Conservation (phyloP, 2,113 vertebrate genomes). For the Elgaria multicarinata region DNA sequence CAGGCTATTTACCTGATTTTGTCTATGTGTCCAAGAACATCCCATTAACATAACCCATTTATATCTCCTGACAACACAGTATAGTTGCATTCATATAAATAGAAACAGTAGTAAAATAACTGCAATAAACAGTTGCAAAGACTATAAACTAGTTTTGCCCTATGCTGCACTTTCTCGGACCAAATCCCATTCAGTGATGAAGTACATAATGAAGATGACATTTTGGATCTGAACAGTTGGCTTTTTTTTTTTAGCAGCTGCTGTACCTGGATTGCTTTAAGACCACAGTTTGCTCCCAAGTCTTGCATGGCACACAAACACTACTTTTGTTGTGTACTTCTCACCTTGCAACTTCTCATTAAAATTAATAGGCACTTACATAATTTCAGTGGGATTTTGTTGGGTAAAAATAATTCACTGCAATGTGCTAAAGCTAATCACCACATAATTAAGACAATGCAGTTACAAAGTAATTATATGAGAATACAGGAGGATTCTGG, state of each 20-base stretch:
- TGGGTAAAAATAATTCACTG: slow-evolving; percentile 24
- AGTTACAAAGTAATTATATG: slow-evolving; percentile 10
- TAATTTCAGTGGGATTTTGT: slow-evolving; percentile 35
- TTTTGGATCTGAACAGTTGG: not conserved
- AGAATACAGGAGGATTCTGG: not conserved
- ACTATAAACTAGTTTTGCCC: not conserved
- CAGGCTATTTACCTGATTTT: not conserved
- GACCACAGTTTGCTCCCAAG: not conserved
- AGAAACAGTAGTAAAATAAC: not conserved
- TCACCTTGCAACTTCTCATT: slow-evolving; percentile 9
- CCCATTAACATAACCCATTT: not conserved
- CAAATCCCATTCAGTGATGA: not conserved
- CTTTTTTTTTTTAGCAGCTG: not conserved
- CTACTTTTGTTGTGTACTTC: slow-evolving; percentile 1
- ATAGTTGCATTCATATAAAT: not conserved
- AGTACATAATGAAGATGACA: not conserved
- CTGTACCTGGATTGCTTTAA: not conserved
- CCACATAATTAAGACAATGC: slow-evolving; percentile 4
- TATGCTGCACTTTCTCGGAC: not conserved
- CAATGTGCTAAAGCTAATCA: slow-evolving; percentile 18
- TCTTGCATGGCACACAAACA: not conserved
- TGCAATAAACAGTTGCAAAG: not conserved
- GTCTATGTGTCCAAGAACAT: not conserved
- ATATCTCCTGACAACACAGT: not conserved
- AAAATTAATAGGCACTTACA: slow-evolving; percentile 25